Base-by-base conservation (phyloP, 2,888 invertebrate genomes). In the Plebejus argus region DNA sequence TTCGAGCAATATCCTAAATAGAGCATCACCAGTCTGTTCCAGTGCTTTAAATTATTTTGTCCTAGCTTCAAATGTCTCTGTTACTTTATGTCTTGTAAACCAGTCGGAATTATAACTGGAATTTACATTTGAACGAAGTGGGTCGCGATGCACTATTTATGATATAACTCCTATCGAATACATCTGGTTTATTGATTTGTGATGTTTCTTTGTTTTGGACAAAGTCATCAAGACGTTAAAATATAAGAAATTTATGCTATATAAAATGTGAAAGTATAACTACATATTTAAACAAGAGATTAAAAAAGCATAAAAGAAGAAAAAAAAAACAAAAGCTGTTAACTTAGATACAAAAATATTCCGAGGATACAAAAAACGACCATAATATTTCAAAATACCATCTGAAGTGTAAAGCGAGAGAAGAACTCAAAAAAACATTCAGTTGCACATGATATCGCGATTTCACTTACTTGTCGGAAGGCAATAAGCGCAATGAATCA, bases 401-500 rank as follows among this genome's bases (percentile, higher is more conserved):
- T 0, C 12, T 3, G 0, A 49, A 49, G 10, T n/a, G 33, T 33
- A 70, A 35, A 35, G 33, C 12, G 2, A 71, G n/a, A 39, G 71
- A 71, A 71, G 8, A 53, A 23, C 0, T 28, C 18, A 74, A 49
- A 74, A 74, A 49, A 53, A 20, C 74, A 49, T 6, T 49, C 7
- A 20, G 45, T 12, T 49, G 23, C 49, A 58, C 71, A 56, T 79
- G 76, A 77, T 77, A 77, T 76, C 76, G 53, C 74, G 49, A 70
- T 78, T 76, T 74, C 39, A 72, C 75, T 79, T 77, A 79, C 79
- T 77, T 80, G 77, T 76, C 76, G 78, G 70, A 78, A 80, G 75
- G 78, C 70, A 66, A 78, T 39, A 61, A 76, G 78, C 39, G 77
- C 45, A 58, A 76, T 81, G 80, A 72, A 75, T 79, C 80, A 78